These are phyloP conservation scores for Eleutherodactylus coqui DNA, from an alignment of 2,797 vertebrate genomes.

Conservation along the genomic window DNA sequence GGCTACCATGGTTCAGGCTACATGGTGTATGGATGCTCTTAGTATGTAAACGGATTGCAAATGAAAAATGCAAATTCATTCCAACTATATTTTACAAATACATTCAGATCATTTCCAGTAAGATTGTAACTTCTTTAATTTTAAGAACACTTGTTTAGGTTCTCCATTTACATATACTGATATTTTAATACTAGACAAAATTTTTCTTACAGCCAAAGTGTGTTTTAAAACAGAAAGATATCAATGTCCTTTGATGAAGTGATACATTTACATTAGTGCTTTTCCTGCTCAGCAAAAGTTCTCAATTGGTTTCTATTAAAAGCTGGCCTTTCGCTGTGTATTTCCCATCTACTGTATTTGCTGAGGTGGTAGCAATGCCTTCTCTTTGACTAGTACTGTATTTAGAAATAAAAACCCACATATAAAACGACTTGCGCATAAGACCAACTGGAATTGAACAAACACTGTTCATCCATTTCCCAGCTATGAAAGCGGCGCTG, in stretches of 20 bases:
- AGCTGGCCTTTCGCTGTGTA: not conserved
- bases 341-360: not conserved
- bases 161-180: not conserved
- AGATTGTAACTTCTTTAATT: not conserved
- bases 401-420: not conserved
- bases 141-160: not conserved
- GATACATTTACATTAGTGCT: not conserved
- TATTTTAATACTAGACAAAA: not conserved
- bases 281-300: not conserved
- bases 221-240: not conserved
- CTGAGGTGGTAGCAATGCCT: conserved; percentile 5
- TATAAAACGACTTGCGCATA: not conserved
- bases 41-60: too few relatives aligned
- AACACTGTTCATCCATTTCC: conserved; percentile 18
- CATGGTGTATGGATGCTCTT: too few relatives aligned
- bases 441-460: not conserved
- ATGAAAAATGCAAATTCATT: not conserved
- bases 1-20: too few relatives aligned
- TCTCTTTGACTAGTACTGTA: not conserved
- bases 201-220: not conserved
- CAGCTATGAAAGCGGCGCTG: conserved; percentile 1
- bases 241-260: not conserved
- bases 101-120: not conserved
- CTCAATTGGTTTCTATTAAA: not conserved
- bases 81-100: not conserved